Base-by-base conservation (phyloP, 2,888 invertebrate genomes). In the Drosophila paranaensis region DNA sequence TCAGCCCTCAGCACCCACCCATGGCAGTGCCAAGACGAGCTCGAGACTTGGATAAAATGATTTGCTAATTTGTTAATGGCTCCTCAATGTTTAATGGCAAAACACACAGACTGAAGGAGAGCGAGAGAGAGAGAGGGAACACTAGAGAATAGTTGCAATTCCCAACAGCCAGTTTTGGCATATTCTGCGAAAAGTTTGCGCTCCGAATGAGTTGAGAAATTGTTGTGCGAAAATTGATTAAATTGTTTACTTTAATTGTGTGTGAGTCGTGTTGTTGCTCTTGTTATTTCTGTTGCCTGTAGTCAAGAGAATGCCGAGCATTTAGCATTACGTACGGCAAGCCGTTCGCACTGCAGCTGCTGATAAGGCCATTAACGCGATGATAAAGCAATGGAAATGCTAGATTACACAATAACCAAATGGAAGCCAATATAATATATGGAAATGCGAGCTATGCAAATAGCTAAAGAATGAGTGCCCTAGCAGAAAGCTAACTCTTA, bases 1-100 rank as follows among this genome's bases (percentile, higher is more conserved):
- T 2, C 3, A 43, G 13, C 48, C n/a, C 20, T 20, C 20, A 20
- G 20, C 20, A 9, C 4, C n/a, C 30, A 6, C 1, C 4, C 14
- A 2, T 0, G 16, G 48, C 48, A 33, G 11, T 16, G 51, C 14
- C 51, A 61, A 50, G 61, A 53, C 37, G 50, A 65, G 56, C 37
- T 42, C 30, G 62, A 55, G 62, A 72, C 51, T 61, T 64, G 58
- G 48, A 69, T 39, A 51, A 61, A 70, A 79, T 76, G 80, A 77
- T 74, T 82, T 77, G 74, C 82, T 79, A 82, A 81, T 81, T 81
- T 82, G 82, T 82, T 82, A 81, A 81, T 81, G 82, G 81, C 74
- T 74, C 68, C 71, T 79, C 74, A 79, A 79, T 81, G 79, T 81
- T 79, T 79, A 81, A 79, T 79, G 74, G 69, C 75, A 61, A 61